Base-by-base conservation (phyloP, 2,797 vertebrate genomes). In the Sus cebifrons region DNA sequence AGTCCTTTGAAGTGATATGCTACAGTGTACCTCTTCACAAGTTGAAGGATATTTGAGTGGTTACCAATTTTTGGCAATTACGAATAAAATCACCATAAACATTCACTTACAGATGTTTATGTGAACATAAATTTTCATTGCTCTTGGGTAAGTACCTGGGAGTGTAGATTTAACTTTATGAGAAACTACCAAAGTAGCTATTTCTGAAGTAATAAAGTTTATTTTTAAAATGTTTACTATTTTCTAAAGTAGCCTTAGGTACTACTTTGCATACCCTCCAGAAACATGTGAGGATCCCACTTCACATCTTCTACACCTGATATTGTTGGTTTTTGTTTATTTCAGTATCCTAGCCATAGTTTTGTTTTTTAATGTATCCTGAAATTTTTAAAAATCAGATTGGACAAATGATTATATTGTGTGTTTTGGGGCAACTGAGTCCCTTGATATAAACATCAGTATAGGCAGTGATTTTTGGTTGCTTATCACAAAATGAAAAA, bases 401-500 rank as follows among this genome's bases (percentile, higher is more conserved):
- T 95, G 85, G n/a, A 65, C 90, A 81, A 94, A 78, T 86, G 8
- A 81, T 85, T 78, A n/a, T 70, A 62, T 54, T 77, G n/a, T 89
- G 64, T 67, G 16, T 73, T 86, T 91, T 95, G 83, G 85, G 52
- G 15, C 94, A 79, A 86, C 16, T 86, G 14, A 67, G 17, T 92
- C 91, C 20, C 32, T 73, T 95, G 40, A 44, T 92, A 60, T 40
- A 90, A 78, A 86, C 17, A 86, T 85, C n/a, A 91, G 15, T 36
- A 10, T 91, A 65, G 79, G 77, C 67, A 92, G 32, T 60, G 23
- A 32, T 91, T 94, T 88, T 67, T 21, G 73, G 67, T 92, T 95
- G n/a, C 64, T 93, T 93, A 20, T 86, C 93, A 95, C 73, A 88
- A 89, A 90, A 87, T 86, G 95, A 92, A 65, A 89, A 93, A 94